Percentiles rank a stretch among this genome's conserved stretches.
Evolutionary conservation across 2,113 vertebrate genomes (phyloP).

Genomic region (Equus quagga): DNA sequence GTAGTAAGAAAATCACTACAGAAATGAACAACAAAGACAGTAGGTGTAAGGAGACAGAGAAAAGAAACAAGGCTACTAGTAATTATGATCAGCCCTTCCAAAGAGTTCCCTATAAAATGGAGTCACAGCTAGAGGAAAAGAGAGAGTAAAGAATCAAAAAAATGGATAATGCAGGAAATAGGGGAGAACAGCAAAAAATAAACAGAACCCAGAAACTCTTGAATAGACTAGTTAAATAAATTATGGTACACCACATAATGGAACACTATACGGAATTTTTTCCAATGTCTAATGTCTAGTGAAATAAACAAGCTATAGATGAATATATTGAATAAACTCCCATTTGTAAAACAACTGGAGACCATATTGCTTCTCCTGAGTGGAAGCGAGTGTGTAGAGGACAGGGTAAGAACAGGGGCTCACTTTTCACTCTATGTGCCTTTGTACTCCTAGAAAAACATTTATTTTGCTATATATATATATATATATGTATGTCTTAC

Average conservation of each 20-base stretch:
- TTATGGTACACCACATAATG: background rate
- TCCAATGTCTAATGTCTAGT: background rate
- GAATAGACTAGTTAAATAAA: background rate
- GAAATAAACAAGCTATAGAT: background rate
- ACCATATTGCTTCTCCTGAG: background rate
- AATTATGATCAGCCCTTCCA: background rate
- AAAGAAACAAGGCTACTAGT: background rate
- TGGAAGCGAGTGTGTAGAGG: background rate
- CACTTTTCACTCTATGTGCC: background rate
- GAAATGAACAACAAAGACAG: background rate
- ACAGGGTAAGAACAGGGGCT: background rate
- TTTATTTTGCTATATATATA: background rate
- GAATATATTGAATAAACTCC: background rate
- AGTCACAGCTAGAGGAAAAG: background rate
- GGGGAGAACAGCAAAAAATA: background rate
- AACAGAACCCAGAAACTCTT: background rate
- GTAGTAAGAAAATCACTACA: background rate
- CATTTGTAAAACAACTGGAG: background rate
- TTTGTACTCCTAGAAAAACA: background rate
- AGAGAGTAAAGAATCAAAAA: background rate
- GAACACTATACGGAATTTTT: background rate
- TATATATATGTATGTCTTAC: background rate
- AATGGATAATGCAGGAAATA: background rate
- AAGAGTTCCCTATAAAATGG: background rate
- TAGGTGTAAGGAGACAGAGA: background rate